Percentiles rank a stretch among this genome's conserved stretches.
Evolutionary conservation across 2,113 vertebrate species (phyloP).

Genomic region (Sorex fumeus): DNA sequence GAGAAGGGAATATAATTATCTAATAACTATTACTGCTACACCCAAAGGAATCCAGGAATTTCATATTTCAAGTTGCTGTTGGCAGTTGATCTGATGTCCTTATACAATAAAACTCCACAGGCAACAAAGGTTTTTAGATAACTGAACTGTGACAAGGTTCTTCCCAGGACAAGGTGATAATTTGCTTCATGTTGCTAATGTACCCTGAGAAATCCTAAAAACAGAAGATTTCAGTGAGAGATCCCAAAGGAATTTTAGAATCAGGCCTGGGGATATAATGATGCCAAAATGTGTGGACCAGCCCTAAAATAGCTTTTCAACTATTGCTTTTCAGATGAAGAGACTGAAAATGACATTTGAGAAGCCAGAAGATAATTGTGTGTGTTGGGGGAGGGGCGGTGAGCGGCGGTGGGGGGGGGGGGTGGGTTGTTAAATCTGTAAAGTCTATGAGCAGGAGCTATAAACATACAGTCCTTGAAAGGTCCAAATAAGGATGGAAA

Average conservation of each 20-base stretch:
- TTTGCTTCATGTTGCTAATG: background rate
- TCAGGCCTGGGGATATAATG: background rate
- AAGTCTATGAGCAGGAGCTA: background rate
- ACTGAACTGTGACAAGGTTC: conserved; percentile 7
- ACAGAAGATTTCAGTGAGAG: background rate
- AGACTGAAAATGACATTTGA: background rate
- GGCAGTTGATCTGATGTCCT: conserved; percentile 44
- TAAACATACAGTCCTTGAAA: background rate
- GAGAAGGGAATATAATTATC: conserved; percentile 30
- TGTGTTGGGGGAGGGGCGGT: no score
- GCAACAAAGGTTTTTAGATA: conserved; percentile 52
- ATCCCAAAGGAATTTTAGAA: conserved; percentile 12
- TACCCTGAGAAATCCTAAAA: conserved; percentile 34
- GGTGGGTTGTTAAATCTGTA: background rate
- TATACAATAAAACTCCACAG: conserved; percentile 35
- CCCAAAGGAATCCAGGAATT: background rate
- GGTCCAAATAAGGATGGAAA: background rate
- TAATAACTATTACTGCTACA: conserved; percentile 47
- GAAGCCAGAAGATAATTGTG: background rate
- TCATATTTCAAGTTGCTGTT: background rate
- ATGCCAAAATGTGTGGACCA: conserved; percentile 26
- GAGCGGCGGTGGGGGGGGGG: no score
- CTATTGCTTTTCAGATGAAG: no score
- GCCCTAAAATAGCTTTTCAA: conserved; percentile 31
- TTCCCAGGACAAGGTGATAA: conserved; percentile 8